Base-by-base conservation (phyloP, 1,140 invertebrate genomes). In the Palaemon carinicauda region DNA sequence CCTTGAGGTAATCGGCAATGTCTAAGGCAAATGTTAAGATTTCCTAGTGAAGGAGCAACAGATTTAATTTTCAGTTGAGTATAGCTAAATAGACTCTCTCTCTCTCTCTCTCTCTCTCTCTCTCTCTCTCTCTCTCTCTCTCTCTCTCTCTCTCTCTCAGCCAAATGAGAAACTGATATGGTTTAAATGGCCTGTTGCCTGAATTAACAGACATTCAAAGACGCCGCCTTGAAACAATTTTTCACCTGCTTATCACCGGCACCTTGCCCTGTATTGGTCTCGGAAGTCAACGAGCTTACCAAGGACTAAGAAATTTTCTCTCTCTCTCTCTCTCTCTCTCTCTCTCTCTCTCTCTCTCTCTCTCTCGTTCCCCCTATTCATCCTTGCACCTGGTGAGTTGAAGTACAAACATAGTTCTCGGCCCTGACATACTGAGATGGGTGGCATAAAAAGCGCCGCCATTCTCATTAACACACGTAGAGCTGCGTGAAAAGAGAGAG, bases 91-190 rank as follows among this genome's bases (percentile, higher is more conserved):
- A 41, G 41, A 41, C 7, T 60, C 15, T 60, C 9, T 5, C n/a
- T 69, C n/a, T 69, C 4, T 5, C 60, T 69, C 60, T 69, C 60
- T 69, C 60, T 69, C n/a, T 69, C 60, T 69, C 60, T 69, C 60
- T 65, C 60, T 65, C 60, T 65, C 60, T 65, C 60, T 65, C n/a
- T 65, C 60, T 65, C 60, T 65, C 60, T 65, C 60, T 65, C 60
- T 69, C 60, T 69, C 60, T 69, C 60, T 69, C 60, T 65, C n/a
- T 65, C 60, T 65, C 60, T 19, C 14, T 21, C 15, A n/a, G 15
- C 7, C n/a, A n/a, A 3, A 41, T n/a, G 33, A 41, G 12, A 41
- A 41, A 41, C 0, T 41, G n/a, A n/a, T n/a, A 12, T 41, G 41
- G 41, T 12, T 41, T 41, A 4, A 41, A 41, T 7, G 41, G 17